Evolutionary conservation across 2,113 vertebrate genomes (phyloP).

Genomic region (Arothron firmamentum): DNA sequence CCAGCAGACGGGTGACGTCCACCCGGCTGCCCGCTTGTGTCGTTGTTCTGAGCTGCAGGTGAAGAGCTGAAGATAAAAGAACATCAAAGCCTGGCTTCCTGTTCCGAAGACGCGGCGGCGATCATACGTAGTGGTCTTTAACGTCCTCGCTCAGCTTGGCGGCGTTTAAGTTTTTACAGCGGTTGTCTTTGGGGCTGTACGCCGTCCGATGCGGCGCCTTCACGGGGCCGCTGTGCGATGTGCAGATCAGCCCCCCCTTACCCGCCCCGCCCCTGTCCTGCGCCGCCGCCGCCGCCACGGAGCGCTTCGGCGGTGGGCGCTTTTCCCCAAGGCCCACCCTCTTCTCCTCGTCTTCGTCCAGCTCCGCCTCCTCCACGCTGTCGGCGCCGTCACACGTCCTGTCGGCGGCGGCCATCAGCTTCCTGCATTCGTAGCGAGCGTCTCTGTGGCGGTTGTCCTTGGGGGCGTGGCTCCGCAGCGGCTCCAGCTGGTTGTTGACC

Average conservation of each 20-base stretch:
- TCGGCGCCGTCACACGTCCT: constrained; percentile 79
- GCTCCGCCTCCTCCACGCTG: constrained; percentile 79
- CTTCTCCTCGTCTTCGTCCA: constrained; percentile 61
- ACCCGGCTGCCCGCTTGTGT: not conserved
- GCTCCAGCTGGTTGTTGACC: constrained; percentile 90
- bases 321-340: constrained; percentile 71
- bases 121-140: constrained; percentile 76
- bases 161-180: constrained; percentile 81
- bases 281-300: constrained; percentile 56
- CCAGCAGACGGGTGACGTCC: not conserved
- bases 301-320: constrained; percentile 76
- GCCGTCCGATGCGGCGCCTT: constrained; percentile 80
- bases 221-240: constrained; percentile 68
- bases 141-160: constrained; percentile 71
- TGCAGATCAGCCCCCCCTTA: constrained; percentile 65
- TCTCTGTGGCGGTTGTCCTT: constrained; percentile 81
- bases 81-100: no score
- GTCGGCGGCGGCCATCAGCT: constrained; percentile 81
- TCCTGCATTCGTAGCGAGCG: constrained; percentile 83
- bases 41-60: no score
- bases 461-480: constrained; percentile 77
- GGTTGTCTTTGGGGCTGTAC: constrained; percentile 89
- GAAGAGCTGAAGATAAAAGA: no score
- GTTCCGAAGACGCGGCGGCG: not conserved
- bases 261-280: constrained; percentile 69